Evolutionary conservation across 1,140 invertebrate genomes (phyloP), one percentile per base, ranked within the genome.

Genomic region (Zaprionus vittiger): DNA sequence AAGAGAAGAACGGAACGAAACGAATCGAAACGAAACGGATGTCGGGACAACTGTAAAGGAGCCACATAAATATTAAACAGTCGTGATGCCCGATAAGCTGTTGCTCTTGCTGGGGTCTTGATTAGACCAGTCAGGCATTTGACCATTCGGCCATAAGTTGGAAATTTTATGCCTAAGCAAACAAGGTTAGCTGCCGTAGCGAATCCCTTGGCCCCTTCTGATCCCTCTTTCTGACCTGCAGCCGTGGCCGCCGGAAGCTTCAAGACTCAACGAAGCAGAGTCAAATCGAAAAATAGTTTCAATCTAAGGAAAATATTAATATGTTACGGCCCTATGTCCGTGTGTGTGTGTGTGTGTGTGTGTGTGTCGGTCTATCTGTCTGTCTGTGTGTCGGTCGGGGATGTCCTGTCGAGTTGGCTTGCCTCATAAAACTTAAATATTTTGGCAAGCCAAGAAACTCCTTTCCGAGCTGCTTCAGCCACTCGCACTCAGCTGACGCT

Each of bases 271-370:
- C 71, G 71, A 67, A 55, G 52, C 82, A 66, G 66, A 83, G 69
- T 74, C 54, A 77, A 83, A 86, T 87, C 80, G 83, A 77, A 80
- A 85, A 83, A 83, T 85, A 85, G 83, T 85, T 85, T 85, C 81
- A 87, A 85, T 76, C 64, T 79, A 77, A 63, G 56, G 52, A 75
- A 80, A 84, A 81, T 84, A 84, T 84, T 81, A 84, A 83, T 81
- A 81, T 84, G 71, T 70, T 71, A 71, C 22, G n/a, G 41, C 20
- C 15, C 41, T 5, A 24, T 52, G 20, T 41, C n/a, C 2, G 38
- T n/a, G 24, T 47, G 4, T 9, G 9, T 38, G 2, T 22, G 5
- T 9, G 9, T 38, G 2, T 22, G 5, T 31, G 11, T 59, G 26
- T 34, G 12, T 26, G 15, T 54, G 1, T 56, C 14, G 4, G 5